Conservation (phyloP, 1,140 invertebrate species). For the Drosophila punjabiensis region DNA sequence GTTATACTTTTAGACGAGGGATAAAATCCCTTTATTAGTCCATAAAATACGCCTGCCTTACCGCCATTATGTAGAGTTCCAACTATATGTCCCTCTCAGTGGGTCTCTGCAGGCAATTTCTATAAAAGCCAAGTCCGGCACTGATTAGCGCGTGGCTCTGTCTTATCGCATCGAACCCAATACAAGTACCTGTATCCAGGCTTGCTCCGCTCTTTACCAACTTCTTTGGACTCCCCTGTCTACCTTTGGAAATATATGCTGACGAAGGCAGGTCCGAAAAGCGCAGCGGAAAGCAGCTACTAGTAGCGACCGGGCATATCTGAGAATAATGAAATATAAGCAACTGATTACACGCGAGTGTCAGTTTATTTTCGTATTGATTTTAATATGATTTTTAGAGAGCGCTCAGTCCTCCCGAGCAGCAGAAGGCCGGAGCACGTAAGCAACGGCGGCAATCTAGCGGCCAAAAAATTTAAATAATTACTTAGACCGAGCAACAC, state of each 20-base stretch:
- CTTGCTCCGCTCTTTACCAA: conserved; percentile 4
- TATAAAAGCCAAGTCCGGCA: conserved; percentile 8
- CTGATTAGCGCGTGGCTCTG: conserved; percentile 50
- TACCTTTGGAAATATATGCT: conserved; percentile 70
- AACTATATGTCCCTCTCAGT: background rate
- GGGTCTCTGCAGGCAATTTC: background rate
- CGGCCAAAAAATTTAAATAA: conserved; percentile 10
- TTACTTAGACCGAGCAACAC: background rate
- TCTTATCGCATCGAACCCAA: conserved; percentile 46
- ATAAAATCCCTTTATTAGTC: background rate
- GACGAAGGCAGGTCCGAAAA: conserved; percentile 51
- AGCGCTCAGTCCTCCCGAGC: conserved; percentile 47
- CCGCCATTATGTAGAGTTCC: background rate
- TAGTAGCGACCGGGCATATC: conserved; percentile 36
- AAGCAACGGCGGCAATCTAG: conserved; percentile 21
- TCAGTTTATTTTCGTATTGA: conserved; percentile 55
- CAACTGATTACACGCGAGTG: conserved; percentile 71
- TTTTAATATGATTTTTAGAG: conserved; percentile 56
- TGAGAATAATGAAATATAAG: conserved; percentile 67
- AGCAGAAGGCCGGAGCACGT: conserved; percentile 48
- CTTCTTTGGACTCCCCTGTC: conserved; percentile 21
- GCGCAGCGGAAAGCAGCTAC: conserved; percentile 51
- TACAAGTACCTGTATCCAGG: background rate
- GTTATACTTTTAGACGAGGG: background rate
- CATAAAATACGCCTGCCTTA: background rate